Percentiles rank a stretch among this genome's conserved stretches.
These are phyloP conservation scores for Apocheima hispidaria DNA, from an alignment of 2,888 invertebrate genomes.

Conservation along the genomic window DNA sequence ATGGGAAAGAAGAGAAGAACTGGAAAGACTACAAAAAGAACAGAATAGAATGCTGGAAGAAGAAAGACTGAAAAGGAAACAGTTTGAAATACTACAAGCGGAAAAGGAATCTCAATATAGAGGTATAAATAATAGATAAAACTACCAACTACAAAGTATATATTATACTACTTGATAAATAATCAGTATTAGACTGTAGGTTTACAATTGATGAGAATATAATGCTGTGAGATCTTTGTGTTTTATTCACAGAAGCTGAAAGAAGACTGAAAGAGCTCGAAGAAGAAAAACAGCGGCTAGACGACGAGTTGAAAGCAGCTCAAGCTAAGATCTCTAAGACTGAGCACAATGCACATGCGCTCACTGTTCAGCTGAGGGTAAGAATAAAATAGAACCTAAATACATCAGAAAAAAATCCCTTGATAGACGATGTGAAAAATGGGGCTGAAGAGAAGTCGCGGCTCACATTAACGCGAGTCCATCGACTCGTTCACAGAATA, in stretches of 20 bases:
- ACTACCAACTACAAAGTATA: background rate
- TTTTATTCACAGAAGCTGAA: conserved; percentile 88
- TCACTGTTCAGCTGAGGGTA: conserved; percentile 78
- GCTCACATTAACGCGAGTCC: too few relatives aligned
- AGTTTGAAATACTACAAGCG: conserved; percentile 90
- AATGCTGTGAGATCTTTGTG: background rate
- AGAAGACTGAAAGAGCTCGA: conserved; percentile 89
- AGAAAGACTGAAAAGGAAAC: conserved; percentile 90
- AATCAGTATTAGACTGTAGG: too few relatives aligned
- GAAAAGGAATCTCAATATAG: conserved; percentile 89
- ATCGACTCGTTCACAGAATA: too few relatives aligned
- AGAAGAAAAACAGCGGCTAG: conserved; percentile 89
- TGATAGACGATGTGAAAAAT: background rate
- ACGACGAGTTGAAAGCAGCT: conserved; percentile 89
- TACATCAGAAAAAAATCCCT: background rate
- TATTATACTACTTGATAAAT: background rate
- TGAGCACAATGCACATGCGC: conserved; percentile 84
- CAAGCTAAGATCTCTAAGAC: conserved; percentile 89
- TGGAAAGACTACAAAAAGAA: conserved; percentile 92
- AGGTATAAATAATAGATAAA: conserved; percentile 76
- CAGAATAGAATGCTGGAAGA: conserved; percentile 90
- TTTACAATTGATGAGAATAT: background rate
- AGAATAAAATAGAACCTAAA: conserved; percentile 8
- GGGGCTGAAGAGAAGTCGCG: background rate
- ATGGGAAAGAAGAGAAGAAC: conserved; percentile 93